These are phyloP conservation scores for Porites cylindrica DNA, from an alignment of 92 coral and sea anemone genomes.

Conservation along the genomic window DNA sequence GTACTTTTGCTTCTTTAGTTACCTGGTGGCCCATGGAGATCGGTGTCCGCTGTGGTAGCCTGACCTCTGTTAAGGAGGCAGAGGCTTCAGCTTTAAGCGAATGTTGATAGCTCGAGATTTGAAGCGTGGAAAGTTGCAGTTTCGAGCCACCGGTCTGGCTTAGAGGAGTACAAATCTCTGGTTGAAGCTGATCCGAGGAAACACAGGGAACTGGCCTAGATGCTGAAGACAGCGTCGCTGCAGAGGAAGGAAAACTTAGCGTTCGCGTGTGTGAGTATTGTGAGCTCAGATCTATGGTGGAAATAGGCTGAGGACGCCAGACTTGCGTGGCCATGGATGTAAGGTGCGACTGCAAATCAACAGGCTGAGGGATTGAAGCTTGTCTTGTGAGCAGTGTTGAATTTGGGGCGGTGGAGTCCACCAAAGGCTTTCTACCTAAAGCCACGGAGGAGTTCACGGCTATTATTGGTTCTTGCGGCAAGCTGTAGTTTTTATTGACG, in stretches of 20 bases:
- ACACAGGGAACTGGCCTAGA: background rate
- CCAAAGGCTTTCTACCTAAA: background rate
- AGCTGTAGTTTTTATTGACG: background rate
- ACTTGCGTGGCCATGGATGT: background rate
- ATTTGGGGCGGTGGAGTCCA: background rate
- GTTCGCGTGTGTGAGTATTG: background rate
- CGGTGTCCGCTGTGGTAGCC: background rate
- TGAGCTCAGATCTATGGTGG: background rate
- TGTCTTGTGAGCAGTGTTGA: background rate
- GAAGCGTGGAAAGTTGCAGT: slow-evolving; percentile 14
- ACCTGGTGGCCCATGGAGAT: background rate
- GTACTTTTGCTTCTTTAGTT: background rate
- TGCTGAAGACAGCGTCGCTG: background rate
- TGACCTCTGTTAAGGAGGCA: background rate
- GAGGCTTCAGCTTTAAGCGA: background rate
- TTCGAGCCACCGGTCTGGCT: slow-evolving; percentile 14
- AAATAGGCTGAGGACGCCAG: background rate
- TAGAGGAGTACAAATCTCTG: slow-evolving; percentile 29
- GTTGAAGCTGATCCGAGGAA: background rate
- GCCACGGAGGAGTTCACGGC: background rate
- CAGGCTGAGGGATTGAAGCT: background rate
- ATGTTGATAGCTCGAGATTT: slow-evolving; percentile 29
- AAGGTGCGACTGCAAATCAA: background rate
- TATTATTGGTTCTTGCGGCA: background rate
- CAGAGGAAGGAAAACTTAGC: background rate